Evolutionary conservation across 2,113 vertebrate genomes (phyloP), one percentile per base, ranked within the genome.

Genomic region (Sitta europaea): DNA sequence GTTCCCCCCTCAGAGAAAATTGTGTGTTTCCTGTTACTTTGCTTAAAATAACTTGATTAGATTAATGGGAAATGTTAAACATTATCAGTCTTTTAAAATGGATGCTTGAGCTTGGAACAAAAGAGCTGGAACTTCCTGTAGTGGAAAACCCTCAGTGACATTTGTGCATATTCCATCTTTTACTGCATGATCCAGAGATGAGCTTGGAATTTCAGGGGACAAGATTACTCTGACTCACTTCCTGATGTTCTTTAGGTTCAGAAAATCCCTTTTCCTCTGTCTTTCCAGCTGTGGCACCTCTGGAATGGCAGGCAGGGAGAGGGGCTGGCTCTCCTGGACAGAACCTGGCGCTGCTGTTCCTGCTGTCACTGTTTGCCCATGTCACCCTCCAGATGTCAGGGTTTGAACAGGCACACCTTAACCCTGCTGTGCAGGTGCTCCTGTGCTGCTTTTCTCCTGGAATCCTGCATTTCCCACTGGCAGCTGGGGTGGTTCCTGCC

Each of bases 321-420:
- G 38, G 47, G 13, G 10, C 66, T 67, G 61, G 11, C 27, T 76
- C 86, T 59, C 10, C 53, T 43, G 36, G 11, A 5, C 35, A 8
- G 5, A 61, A 18, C 35, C n/a, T 23, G 3, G 11, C 59, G 53
- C 27, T 25, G 65, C 7, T 51, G 0, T 31, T 84, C 21, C 21
- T 29, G 21, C 59, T 20, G 1, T 18, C 16, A 12, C 1, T 12
- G 2, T n/a, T 1, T 43, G 40, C 36, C n/a, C 17, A 0, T 16
- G 20, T 3, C 77, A 72, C 31, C 48, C 29, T 48, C 63, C 63
- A 45, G 1, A 28, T 2, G 7, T n/a, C 15, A 19, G 1, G 14
- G 3, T 73, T 86, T 29, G 25, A 23, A 35, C 11, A 2, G 3
- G 15, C 23, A 16, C 67, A 25, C 63, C 67, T 83, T 23, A 23